Percentiles rank a stretch among this genome's conserved stretches.
Conservation (phyloP, 2,797 vertebrate genomes). For the Alectoris magna region DNA sequence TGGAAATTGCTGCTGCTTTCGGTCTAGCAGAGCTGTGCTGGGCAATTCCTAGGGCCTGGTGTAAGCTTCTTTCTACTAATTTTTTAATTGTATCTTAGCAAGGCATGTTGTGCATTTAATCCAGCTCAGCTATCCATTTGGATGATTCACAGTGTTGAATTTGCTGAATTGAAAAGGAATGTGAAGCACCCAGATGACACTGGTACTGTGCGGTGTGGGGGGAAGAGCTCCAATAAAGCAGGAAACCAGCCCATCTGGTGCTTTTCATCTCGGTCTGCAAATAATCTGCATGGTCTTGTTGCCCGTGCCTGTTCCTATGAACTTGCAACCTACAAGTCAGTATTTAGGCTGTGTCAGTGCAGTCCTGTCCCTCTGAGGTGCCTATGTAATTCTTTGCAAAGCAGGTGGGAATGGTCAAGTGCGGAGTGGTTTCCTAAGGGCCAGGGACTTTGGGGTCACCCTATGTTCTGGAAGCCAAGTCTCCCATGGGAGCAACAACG, state of each 20-base stretch:
- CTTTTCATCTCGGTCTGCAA: constrained; percentile 42
- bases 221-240: neutral
- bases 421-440: neutral
- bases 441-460: fast-evolving
- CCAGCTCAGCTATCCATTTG: constrained; percentile 17
- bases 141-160: constrained; percentile 6
- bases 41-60: constrained; percentile 13
- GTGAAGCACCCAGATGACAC: constrained; percentile 33
- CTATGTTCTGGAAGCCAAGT: neutral
- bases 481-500: neutral
- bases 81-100: constrained; percentile 25
- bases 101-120: constrained; percentile 19
- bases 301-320: neutral
- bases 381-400: neutral
- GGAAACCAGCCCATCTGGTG: constrained; percentile 32
- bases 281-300: neutral
- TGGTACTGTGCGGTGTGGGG: neutral
- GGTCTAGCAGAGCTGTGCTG: neutral
- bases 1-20: neutral
- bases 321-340: neutral
- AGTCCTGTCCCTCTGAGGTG: neutral
- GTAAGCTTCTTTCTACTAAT: neutral
- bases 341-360: neutral
- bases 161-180: constrained; percentile 44
- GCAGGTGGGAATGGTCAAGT: neutral